Conservation (phyloP, 2,113 vertebrate genomes). For the Leucosticte australis region DNA sequence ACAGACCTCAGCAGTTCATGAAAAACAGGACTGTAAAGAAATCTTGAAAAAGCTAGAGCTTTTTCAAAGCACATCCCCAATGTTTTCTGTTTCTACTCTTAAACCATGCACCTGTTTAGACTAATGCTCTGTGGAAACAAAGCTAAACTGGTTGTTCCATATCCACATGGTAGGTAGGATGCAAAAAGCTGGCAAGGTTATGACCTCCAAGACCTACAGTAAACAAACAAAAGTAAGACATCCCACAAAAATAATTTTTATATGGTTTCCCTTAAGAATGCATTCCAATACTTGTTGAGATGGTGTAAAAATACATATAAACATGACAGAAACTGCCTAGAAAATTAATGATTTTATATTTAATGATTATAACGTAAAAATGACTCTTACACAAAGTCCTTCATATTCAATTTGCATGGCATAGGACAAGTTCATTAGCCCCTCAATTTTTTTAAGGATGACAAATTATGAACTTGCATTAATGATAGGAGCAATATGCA, state of each 20-base stretch:
- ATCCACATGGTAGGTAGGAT: background rate
- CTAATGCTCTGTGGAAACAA: background rate
- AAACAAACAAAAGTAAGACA: background rate
- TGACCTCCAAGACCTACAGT: background rate
- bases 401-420: background rate
- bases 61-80: background rate
- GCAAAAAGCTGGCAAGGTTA: background rate
- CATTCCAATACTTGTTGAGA: background rate
- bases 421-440: background rate
- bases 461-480: background rate
- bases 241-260: background rate
- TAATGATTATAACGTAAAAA: background rate
- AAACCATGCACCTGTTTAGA: background rate
- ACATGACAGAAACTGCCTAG: background rate
- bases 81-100: background rate
- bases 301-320: background rate
- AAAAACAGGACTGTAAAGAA: background rate
- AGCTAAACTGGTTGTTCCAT: background rate
- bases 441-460: background rate
- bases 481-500: background rate
- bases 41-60: background rate
- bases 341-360: background rate
- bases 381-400: background rate
- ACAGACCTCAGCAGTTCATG: background rate
- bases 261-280: background rate